Evolutionary conservation across 1,140 invertebrate species (phyloP).

Genomic region (Triops longicaudatus): DNA sequence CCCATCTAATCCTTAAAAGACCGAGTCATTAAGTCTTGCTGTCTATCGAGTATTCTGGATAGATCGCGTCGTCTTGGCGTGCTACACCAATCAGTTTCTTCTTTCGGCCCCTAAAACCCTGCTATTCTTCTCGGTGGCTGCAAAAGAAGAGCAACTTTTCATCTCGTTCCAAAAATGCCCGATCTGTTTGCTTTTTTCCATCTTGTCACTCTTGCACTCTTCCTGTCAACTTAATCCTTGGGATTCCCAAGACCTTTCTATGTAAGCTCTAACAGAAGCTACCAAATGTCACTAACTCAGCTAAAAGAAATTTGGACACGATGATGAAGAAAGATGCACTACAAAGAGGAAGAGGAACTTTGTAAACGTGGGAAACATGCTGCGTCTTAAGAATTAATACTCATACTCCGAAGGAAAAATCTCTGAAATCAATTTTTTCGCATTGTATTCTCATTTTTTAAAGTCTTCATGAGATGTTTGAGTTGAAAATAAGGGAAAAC

Average conservation of each 20-base stretch:
- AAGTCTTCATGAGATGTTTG: no score
- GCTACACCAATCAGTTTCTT: not conserved
- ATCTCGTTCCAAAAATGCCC: not conserved
- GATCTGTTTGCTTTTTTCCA: not conserved
- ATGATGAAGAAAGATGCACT: no score
- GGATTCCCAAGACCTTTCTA: not conserved
- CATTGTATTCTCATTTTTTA: no score
- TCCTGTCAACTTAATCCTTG: not conserved
- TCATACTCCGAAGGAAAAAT: no score
- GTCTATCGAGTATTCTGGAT: slow-evolving; percentile 15
- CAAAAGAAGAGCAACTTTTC: not conserved
- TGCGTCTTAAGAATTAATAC: no score
- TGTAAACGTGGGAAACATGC: no score
- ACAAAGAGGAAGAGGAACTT: no score
- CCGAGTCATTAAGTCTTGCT: not conserved
- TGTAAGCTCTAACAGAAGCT: not conserved
- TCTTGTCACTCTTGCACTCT: not conserved
- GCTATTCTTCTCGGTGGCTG: not conserved
- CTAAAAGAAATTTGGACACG: no score
- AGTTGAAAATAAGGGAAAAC: no score
- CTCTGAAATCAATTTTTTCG: no score
- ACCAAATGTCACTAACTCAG: no score
- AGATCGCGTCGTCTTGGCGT: not conserved
- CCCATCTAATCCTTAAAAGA: not conserved
- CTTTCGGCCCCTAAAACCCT: not conserved